A percentile compares a stretch with the other conserved stretches of the same genome.
Evolutionary conservation across 2,113 vertebrate genomes (phyloP).

Genomic region (Caranx ignobilis): DNA sequence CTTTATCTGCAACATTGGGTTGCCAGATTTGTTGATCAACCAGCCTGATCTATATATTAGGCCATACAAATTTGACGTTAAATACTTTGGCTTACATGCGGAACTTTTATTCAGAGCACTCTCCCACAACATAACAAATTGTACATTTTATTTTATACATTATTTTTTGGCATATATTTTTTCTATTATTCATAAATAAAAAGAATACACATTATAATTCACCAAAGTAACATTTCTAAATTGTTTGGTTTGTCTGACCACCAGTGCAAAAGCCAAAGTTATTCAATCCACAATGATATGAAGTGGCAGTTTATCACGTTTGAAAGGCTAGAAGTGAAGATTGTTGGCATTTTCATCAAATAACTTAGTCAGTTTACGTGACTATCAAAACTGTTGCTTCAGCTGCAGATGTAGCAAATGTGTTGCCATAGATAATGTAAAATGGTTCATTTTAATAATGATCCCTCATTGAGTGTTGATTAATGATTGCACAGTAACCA

Average conservation of each 20-base stretch:
- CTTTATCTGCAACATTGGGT: slow-evolving; percentile 40
- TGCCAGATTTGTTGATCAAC: slow-evolving; percentile 61
- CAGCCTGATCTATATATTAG: not conserved
- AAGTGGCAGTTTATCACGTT: not conserved
- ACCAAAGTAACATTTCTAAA: not conserved
- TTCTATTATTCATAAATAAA: not conserved
- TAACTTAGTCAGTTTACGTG: no score
- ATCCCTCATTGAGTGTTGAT: not conserved
- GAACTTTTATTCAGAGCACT: not conserved
- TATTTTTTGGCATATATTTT: no score
- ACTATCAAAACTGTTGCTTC: no score
- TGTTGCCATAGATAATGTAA: not conserved
- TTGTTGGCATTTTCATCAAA: no score
- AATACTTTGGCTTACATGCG: not conserved
- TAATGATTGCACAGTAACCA: not conserved
- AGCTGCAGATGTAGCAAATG: no score
- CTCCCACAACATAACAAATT: not conserved
- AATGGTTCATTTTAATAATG: not conserved
- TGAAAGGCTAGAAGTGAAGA: no score
- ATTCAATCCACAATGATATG: not conserved
- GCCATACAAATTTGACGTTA: not conserved
- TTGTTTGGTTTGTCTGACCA: not conserved
- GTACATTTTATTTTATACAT: not conserved
- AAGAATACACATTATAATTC: not conserved
- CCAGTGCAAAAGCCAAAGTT: not conserved